Conservation (phyloP, 1,140 invertebrate genomes). For the Platyscapa corneri region DNA sequence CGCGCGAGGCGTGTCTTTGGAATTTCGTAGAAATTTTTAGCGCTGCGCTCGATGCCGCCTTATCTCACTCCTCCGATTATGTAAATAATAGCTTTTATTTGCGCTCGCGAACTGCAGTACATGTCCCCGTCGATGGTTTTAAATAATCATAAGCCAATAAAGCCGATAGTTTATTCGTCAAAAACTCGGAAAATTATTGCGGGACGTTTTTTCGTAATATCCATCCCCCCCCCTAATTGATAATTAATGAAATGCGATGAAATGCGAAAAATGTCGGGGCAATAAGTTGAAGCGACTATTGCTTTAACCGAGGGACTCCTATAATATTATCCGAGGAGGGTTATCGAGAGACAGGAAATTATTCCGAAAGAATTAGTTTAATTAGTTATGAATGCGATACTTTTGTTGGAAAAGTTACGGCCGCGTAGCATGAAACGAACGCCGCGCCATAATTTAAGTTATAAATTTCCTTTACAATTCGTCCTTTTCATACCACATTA, state of each 20-base stretch:
- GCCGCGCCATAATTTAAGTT: slow-evolving; percentile 22
- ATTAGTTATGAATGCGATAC: not conserved
- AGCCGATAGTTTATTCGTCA: slow-evolving; percentile 18
- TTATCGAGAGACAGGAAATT: not conserved
- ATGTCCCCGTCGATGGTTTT: slow-evolving; percentile 26
- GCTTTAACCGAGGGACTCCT: not conserved
- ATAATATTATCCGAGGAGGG: too few species aligned
- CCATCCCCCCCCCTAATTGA: too few species aligned
- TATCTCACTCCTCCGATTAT: not conserved
- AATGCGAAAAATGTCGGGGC: not conserved
- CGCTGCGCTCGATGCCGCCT: too few species aligned
- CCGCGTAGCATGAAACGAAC: not conserved
- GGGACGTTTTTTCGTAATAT: too few species aligned
- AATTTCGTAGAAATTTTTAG: not conserved
- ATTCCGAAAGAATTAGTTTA: not conserved
- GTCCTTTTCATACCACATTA: slow-evolving; percentile 10
- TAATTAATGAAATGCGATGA: not conserved
- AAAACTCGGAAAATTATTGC: not conserved
- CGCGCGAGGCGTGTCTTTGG: not conserved
- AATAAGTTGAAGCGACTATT: not conserved
- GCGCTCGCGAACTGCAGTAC: not conserved
- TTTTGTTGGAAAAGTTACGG: not conserved
- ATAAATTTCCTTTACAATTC: slow-evolving; percentile 30
- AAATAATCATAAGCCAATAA: slow-evolving; percentile 25
- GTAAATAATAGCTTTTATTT: slow-evolving; percentile 3